Conservation (phyloP, 2,888 invertebrate species). For the Lottia gigantea region DNA sequence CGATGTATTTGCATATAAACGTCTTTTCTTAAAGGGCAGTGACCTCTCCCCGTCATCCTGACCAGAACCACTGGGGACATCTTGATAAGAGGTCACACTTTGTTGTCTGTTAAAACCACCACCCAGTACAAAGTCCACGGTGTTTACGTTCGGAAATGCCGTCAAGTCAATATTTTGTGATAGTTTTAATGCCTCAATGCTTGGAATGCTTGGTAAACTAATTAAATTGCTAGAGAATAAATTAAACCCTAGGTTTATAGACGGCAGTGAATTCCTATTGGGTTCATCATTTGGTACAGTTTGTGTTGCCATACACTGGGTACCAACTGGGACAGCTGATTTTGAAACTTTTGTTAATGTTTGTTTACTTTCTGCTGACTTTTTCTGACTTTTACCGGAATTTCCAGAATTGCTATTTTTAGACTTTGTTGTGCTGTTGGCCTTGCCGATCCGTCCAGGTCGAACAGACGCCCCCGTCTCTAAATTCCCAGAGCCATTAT, state of each 20-base stretch:
- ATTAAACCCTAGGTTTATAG: background rate
- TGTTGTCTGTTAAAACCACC: background rate
- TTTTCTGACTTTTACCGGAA: background rate
- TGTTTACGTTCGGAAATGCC: background rate
- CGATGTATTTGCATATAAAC: background rate
- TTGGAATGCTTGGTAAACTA: slow-evolving; percentile 3
- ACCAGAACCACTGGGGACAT: background rate
- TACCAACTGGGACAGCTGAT: background rate
- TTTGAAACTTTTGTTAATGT: background rate
- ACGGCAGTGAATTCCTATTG: background rate
- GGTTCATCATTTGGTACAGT: background rate
- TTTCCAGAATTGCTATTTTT: background rate
- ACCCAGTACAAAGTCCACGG: background rate
- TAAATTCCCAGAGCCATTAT: background rate
- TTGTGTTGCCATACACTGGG: background rate
- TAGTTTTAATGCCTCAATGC: background rate
- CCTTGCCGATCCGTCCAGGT: no score
- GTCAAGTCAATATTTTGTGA: background rate
- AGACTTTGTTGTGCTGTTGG: background rate
- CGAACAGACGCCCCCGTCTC: no score
- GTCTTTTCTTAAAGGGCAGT: background rate
- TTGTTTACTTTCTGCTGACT: background rate
- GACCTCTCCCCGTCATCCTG: background rate
- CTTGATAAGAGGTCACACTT: background rate
- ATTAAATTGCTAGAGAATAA: background rate